Evolutionary conservation across 2,113 vertebrate species (phyloP).

Genomic region (Dipodomys merriami): DNA sequence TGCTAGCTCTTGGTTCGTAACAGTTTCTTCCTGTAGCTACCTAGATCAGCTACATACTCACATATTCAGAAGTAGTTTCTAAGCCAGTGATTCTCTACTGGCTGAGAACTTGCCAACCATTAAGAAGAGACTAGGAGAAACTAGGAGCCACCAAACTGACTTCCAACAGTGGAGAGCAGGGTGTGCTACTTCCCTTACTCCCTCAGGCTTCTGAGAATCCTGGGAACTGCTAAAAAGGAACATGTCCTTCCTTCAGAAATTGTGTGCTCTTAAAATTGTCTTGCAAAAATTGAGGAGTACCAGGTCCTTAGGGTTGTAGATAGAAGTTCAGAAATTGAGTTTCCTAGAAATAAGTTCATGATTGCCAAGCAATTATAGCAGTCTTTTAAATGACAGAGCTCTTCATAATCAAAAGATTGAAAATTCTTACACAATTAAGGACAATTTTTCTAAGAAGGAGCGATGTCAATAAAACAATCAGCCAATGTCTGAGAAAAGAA

Average conservation of each 20-base stretch:
- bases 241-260: background rate
- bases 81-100: conserved; percentile 12
- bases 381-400: conserved; percentile 51
- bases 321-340: conserved; percentile 5
- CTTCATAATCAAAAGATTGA: conserved; percentile 42
- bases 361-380: conserved; percentile 30
- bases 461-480: conserved; percentile 7
- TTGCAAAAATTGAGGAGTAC: background rate
- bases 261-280: background rate
- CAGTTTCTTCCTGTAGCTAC: conserved; percentile 20
- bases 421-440: conserved; percentile 25
- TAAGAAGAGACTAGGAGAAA: conserved; percentile 2
- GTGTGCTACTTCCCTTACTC: background rate
- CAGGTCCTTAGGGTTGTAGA: background rate
- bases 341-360: conserved; percentile 43
- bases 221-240: background rate
- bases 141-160: background rate
- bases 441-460: background rate
- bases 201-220: background rate
- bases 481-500: conserved; percentile 20
- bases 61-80: background rate
- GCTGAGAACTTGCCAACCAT: conserved; percentile 24
- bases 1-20: background rate
- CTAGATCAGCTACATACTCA: background rate
- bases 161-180: background rate